Evolutionary conservation across 1,140 invertebrate genomes (phyloP).

Genomic region (Latrodectus geometricus): DNA sequence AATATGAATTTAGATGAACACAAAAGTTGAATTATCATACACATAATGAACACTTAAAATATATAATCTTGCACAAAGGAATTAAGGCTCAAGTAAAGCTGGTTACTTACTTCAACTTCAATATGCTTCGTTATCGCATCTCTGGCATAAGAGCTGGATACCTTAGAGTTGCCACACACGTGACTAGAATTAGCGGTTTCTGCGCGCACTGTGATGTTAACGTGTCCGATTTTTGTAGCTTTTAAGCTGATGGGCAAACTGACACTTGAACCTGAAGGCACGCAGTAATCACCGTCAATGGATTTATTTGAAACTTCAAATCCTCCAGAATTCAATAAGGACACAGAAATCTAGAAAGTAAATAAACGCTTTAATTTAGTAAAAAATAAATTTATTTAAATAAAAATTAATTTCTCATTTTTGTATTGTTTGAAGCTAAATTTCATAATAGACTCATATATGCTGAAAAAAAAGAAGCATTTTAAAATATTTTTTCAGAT

Average conservation of each 20-base stretch:
- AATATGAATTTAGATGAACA: no score
- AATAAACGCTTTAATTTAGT: no score
- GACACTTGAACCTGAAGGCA: constrained; percentile 2
- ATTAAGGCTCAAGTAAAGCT: no score
- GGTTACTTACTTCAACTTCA: constrained; percentile 9
- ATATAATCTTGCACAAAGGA: no score
- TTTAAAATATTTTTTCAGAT: no score
- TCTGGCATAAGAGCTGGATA: not conserved
- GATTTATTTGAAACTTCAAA: constrained; percentile 68
- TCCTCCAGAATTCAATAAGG: constrained; percentile 69
- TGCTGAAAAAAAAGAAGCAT: no score
- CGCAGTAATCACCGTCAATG: constrained; percentile 15
- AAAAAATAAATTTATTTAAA: no score
- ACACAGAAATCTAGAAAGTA: constrained; percentile 8
- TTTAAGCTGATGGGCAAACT: constrained; percentile 71
- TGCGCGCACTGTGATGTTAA: constrained; percentile 75
- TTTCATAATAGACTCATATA: no score
- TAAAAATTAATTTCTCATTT: no score
- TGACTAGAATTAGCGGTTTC: constrained; percentile 53
- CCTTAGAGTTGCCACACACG: not conserved
- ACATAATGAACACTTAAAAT: no score
- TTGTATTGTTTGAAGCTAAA: no score
- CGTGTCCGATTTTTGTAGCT: constrained; percentile 71
- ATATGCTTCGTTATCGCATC: constrained; percentile 10
- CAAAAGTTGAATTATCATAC: no score